Evolutionary conservation across 2,113 vertebrate species (phyloP).

Genomic region (Leptobrachium ailaonicum): DNA sequence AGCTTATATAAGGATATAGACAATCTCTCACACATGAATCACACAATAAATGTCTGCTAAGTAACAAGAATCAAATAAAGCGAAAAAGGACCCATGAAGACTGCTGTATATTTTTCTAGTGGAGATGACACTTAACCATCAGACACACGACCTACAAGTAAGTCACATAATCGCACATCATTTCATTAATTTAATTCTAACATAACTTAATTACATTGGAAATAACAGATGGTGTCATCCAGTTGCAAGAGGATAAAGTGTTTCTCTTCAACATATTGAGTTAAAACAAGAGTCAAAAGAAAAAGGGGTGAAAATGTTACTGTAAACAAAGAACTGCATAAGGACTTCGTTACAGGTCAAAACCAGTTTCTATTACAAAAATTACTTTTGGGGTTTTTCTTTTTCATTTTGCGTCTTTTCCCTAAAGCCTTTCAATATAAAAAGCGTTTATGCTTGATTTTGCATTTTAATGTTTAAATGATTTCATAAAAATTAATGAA

Average conservation of each 20-base stretch:
- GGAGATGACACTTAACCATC: not conserved
- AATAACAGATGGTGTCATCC: slow-evolving; percentile 73
- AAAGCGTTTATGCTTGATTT: no score
- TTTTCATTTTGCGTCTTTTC: no score
- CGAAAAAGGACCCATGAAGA: not conserved
- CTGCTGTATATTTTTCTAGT: not conserved
- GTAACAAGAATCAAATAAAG: not conserved
- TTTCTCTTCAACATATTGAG: slow-evolving; percentile 62
- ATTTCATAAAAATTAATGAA: not conserved
- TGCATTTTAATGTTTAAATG: not conserved
- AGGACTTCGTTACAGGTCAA: slow-evolving; percentile 18
- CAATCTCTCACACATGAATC: not conserved
- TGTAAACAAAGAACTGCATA: slow-evolving; percentile 30
- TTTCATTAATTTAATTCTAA: slow-evolving; percentile 69
- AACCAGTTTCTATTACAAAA: not conserved
- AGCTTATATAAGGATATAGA: no score
- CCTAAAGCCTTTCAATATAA: no score
- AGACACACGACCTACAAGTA: slow-evolving; percentile 41
- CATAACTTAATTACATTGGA: slow-evolving; percentile 73
- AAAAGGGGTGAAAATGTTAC: slow-evolving; percentile 58
- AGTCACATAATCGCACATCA: slow-evolving; percentile 63
- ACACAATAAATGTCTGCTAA: not conserved
- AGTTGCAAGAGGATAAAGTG: slow-evolving; percentile 67
- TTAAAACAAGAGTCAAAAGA: slow-evolving; percentile 61
- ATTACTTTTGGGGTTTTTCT: not conserved